Evolutionary conservation across 2,797 vertebrate species (phyloP), one percentile per base, ranked within the genome.

Genomic region (Pagetopsis macropterus): DNA sequence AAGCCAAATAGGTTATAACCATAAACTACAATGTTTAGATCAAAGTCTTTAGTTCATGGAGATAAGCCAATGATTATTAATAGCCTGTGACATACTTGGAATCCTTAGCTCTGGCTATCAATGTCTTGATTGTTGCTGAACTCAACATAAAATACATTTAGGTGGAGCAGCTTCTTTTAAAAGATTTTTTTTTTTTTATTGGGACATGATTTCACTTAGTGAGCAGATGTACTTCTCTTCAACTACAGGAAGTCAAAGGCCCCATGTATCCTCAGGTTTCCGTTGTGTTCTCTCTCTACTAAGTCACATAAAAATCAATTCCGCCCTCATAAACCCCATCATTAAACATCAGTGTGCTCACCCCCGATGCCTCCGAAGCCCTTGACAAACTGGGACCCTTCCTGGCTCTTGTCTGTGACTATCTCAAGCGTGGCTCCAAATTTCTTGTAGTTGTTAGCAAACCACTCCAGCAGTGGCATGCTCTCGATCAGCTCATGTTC

Each of bases 291-390:
- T 27, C 27, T 27, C 27, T 27, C 27, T 27, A 27, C 27, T 5
- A 27, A 27, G 27, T 27, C 27, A 27, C 46, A 23, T 56, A 23
- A 8, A 72, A 58, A 52, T 17, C 8, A 66, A 48, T 13, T 54
- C 2, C 8, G 49, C 7, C 12, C 19, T 72, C 23, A 62, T 37
- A 43, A 60, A 55, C n/a, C 37, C 14, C 17, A 17, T 10, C 2
- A 0, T 37, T 11, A 69, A 76, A 61, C 40, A 50, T 48, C 4
- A 23, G 33, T 27, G 19, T 44, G 16, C 93, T 96, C 90, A 99
- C 98, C 98, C 89, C 98, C 98, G 61, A 99, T 99, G 92, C 98
- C 98, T 94, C 98, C 98, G 93, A 99, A 99, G 94, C 98, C 98
- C 95, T 99, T 99, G 91, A 99, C 98, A 84, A 99, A 99, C 91